These are phyloP conservation scores for Hypomecis punctinalis DNA, from an alignment of 2,888 invertebrate genomes.

Conservation along the genomic window DNA sequence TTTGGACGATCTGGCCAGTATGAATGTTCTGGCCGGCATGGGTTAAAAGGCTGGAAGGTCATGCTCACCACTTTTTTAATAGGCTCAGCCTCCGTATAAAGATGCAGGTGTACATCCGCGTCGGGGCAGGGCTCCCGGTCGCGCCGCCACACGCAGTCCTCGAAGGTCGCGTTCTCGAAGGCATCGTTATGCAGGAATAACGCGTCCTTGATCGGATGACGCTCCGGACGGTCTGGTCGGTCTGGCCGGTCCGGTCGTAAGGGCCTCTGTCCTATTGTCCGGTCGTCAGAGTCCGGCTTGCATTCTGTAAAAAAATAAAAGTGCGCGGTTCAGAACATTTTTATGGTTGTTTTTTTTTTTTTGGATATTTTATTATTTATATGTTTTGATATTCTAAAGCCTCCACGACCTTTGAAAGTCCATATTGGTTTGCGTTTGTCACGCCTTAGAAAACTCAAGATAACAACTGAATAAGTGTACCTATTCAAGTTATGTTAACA, in stretches of 20 bases:
- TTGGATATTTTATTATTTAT: no score
- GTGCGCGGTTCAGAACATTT: no score
- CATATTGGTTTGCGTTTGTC: no score
- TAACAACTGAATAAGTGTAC: not conserved
- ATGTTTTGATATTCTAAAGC: no score
- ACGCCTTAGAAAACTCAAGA: no score
- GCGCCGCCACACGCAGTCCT: constrained; percentile 89
- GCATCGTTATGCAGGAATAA: constrained; percentile 85
- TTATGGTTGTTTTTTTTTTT: no score
- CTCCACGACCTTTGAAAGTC: no score
- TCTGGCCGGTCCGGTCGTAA: constrained; percentile 33
- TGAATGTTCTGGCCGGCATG: no score
- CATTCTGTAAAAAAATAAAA: constrained; percentile 11
- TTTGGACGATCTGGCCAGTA: no score
- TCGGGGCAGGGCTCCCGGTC: constrained; percentile 90
- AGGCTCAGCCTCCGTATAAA: constrained; percentile 86
- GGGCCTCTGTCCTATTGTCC: not conserved
- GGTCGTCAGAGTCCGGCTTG: constrained; percentile 9
- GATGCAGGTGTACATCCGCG: constrained; percentile 86
- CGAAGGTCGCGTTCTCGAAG: constrained; percentile 85
- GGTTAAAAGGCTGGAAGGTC: not conserved
- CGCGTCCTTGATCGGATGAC: constrained; percentile 86
- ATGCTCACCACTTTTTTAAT: constrained; percentile 73
- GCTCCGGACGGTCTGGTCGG: constrained; percentile 48
- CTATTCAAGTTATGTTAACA: no score